Base-by-base conservation (phyloP, 2,888 invertebrate species). In the Allolobophora icterica region DNA sequence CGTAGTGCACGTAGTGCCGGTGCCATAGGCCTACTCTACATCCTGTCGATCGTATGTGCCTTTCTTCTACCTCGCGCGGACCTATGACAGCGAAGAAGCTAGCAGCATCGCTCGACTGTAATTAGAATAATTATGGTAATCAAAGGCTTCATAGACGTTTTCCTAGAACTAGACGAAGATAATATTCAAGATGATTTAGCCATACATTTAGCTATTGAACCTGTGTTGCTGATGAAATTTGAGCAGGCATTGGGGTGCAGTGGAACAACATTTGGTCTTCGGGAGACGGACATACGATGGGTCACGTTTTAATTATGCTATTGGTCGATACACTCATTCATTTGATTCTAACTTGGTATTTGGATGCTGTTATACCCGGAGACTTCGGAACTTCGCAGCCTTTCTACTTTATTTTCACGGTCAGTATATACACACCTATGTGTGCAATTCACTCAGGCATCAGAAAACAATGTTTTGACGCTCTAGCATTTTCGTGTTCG, bases 201-300 rank as follows among this genome's bases (percentile, higher is more conserved):
- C 33, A 33, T 84, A 84, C 33, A 84, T 84, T 84, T 89, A 15
- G 40, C 42, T 33, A 35, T 89, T 2, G 5, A 35, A 19, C 8
- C 45, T 30, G n/a, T 71, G 71, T 8, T 0, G 17, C 17, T 71
- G n/a, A 5, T 71, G 3, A 5, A n/a, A 71, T 30, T 83, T 33
- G 40, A 19, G 24, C 30, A 93, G 93, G 93, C n/a, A 92, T 91
- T 40, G 93, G 92, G 0, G 34, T 92, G 52, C 91, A 91, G 83
- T 93, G 93, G 93, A 71, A 33, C 52, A 93, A 91, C 83, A 42
- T 96, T 13, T 94, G 92, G 71, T 92, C 92, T 42, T 94, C 94
- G 21, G 93, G 94, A 89, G 95, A 95, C 84, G 91, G 91, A 89
- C 91, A 93, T 89, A 94, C 94, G 19, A 92, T 95, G 91, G 94